phyloP scores from a whole-genome alignment of 2,888 invertebrate species.

The Kuschelorhynchus macadamiae region DNA sequence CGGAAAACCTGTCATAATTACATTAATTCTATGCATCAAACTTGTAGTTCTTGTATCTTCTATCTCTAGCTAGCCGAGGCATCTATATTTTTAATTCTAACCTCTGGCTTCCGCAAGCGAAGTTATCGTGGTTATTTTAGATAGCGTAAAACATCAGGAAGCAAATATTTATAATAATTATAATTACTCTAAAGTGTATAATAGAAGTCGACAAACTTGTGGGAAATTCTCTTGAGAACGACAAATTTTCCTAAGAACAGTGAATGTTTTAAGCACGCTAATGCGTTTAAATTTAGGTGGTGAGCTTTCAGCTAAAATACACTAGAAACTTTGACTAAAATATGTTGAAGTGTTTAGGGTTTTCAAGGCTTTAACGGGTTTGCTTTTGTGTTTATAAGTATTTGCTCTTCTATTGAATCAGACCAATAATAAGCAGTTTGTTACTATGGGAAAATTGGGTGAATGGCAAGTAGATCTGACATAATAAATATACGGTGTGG shows the following conservation, averaged over 20 bases:
- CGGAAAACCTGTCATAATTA: slow-evolving; percentile 7
- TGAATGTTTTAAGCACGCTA: neutral
- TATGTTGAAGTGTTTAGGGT: too few species aligned
- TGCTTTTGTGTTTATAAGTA: too few species aligned
- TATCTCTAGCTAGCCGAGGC: slow-evolving; percentile 7
- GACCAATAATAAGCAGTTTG: too few species aligned
- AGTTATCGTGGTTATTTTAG: slow-evolving; percentile 17
- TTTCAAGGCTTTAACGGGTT: too few species aligned
- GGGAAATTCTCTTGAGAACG: slow-evolving; percentile 16
- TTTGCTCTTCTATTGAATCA: too few species aligned
- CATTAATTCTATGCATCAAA: slow-evolving; percentile 17
- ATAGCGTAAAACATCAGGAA: slow-evolving; percentile 20
- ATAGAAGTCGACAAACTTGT: slow-evolving; percentile 3
- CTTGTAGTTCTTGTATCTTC: neutral
- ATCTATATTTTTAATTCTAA: slow-evolving; percentile 9
- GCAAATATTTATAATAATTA: slow-evolving; percentile 24
- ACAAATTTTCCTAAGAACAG: neutral
- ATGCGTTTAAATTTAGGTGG: neutral
- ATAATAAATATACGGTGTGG: too few species aligned
- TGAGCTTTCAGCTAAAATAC: too few species aligned
- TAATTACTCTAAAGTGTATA: slow-evolving; percentile 22
- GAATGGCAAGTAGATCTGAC: too few species aligned
- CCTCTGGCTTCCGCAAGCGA: slow-evolving; percentile 6
- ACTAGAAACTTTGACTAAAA: too few species aligned
- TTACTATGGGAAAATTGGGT: too few species aligned